Evolutionary conservation across 2,113 vertebrate genomes (phyloP).

Genomic region (Craseonycteris thonglongyai): DNA sequence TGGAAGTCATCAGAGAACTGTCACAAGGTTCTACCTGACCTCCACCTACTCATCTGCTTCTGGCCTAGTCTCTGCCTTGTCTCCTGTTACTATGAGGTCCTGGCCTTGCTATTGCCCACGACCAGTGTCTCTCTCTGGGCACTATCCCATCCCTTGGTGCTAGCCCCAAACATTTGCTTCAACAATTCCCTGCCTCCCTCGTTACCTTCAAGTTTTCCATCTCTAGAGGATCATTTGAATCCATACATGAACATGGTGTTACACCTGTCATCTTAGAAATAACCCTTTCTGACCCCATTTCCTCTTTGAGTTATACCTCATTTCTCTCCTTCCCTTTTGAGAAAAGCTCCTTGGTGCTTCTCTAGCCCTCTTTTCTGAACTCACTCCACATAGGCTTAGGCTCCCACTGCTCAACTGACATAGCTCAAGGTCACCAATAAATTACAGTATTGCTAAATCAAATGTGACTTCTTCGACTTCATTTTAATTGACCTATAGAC

Average conservation of each 20-base stretch:
- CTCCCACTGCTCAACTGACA: background rate
- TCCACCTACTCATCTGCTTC: background rate
- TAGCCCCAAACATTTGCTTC: background rate
- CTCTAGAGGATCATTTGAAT: background rate
- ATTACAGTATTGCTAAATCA: background rate
- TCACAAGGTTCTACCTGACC: too few species aligned
- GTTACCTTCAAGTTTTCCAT: background rate
- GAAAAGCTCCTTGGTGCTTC: background rate
- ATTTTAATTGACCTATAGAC: background rate
- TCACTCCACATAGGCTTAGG: background rate
- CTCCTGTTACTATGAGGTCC: background rate
- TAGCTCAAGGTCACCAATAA: background rate
- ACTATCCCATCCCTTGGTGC: background rate
- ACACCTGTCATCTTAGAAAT: background rate
- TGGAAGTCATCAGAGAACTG: background rate
- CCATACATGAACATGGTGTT: background rate
- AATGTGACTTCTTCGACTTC: background rate
- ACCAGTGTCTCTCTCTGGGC: background rate
- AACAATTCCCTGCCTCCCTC: background rate
- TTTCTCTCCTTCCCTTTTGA: background rate
- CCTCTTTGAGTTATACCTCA: background rate
- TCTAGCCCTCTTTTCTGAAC: background rate
- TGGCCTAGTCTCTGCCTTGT: background rate
- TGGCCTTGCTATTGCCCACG: background rate
- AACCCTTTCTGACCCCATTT: background rate